Evolutionary conservation across 1,140 invertebrate species (phyloP).

Genomic region (Bombyx mandarina): DNA sequence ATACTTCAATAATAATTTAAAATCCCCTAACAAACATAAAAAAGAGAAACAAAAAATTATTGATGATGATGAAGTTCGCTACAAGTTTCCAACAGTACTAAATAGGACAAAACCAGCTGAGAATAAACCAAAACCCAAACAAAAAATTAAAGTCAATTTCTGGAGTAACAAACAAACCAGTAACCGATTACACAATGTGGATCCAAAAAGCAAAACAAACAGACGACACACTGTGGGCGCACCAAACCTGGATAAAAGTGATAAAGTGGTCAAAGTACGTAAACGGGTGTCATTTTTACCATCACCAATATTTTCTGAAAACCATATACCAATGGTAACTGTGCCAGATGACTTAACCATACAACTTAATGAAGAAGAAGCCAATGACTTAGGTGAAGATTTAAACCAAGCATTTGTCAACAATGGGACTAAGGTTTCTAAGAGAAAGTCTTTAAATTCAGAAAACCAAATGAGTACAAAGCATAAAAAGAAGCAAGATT

Average conservation of each 20-base stretch:
- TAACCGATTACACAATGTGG: slow-evolving; percentile 26
- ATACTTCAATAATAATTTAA: slow-evolving; percentile 30
- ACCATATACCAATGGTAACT: slow-evolving; percentile 61
- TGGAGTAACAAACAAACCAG: slow-evolving; percentile 52
- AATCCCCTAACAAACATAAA: slow-evolving; percentile 21
- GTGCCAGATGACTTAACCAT: slow-evolving; percentile 63
- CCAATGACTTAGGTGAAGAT: slow-evolving; percentile 48
- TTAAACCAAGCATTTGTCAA: slow-evolving; percentile 44
- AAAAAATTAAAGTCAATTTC: slow-evolving; percentile 63
- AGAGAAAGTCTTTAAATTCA: slow-evolving; percentile 31
- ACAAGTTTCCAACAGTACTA: slow-evolving; percentile 41
- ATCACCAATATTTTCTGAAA: slow-evolving; percentile 51
- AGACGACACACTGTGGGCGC: slow-evolving; percentile 39
- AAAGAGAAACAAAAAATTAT: slow-evolving; percentile 28
- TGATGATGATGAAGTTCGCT: slow-evolving; percentile 45
- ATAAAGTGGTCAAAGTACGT: slow-evolving; percentile 35
- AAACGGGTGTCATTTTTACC: slow-evolving; percentile 59
- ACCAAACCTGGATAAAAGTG: slow-evolving; percentile 13
- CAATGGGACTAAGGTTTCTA: slow-evolving; percentile 20
- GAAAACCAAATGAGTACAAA: slow-evolving; percentile 35
- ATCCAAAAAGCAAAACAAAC: slow-evolving; percentile 26
- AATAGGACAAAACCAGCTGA: slow-evolving; percentile 29
- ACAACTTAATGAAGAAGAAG: slow-evolving; percentile 58
- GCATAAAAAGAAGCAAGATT: slow-evolving; percentile 36
- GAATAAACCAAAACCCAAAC: slow-evolving; percentile 45